Conservation (phyloP, 2,797 vertebrate species). For the Sparidentex hasta region DNA sequence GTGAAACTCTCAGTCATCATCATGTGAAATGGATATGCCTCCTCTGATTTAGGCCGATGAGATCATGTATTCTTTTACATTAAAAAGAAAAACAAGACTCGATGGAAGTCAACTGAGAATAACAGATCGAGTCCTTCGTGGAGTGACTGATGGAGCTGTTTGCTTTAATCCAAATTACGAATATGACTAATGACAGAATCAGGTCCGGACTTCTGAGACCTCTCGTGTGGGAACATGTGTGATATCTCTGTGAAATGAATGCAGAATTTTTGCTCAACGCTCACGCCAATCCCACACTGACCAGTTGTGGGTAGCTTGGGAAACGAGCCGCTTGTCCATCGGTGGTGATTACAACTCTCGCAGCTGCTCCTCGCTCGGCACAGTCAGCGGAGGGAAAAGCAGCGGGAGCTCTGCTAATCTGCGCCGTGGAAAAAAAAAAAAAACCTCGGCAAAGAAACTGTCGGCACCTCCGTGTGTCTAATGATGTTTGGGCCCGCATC, state of each 20-base stretch:
- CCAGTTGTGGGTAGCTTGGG: slow-evolving; percentile 45
- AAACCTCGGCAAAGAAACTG: slow-evolving; percentile 15
- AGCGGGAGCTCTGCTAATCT: slow-evolving; percentile 27
- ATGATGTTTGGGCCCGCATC: slow-evolving; percentile 38
- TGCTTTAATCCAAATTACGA: slow-evolving; percentile 13
- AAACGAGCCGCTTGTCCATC: slow-evolving; percentile 25
- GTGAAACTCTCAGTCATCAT: not conserved
- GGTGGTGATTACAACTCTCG: slow-evolving; percentile 55
- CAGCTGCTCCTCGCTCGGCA: slow-evolving; percentile 75
- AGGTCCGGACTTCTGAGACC: no score
- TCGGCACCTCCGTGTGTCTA: slow-evolving; percentile 44
- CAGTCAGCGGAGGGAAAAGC: slow-evolving; percentile 49
- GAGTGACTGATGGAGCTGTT: not conserved
- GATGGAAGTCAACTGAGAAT: slow-evolving; percentile 2
- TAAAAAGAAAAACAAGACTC: slow-evolving; percentile 19
- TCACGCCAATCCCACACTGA: slow-evolving; percentile 22
- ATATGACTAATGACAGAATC: slow-evolving; percentile 17
- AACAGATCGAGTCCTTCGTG: not conserved
- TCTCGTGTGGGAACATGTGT: not conserved
- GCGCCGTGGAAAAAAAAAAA: slow-evolving; percentile 33
- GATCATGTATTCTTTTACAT: slow-evolving; percentile 7
- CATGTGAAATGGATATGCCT: slow-evolving; percentile 8
- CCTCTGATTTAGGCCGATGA: slow-evolving; percentile 1
- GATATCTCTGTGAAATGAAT: slow-evolving; percentile 5
- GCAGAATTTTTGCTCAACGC: not conserved